These are phyloP conservation scores for Speoplatyrhinus poulsoni DNA, from an alignment of 2,113 vertebrate genomes.

Conservation along the genomic window DNA sequence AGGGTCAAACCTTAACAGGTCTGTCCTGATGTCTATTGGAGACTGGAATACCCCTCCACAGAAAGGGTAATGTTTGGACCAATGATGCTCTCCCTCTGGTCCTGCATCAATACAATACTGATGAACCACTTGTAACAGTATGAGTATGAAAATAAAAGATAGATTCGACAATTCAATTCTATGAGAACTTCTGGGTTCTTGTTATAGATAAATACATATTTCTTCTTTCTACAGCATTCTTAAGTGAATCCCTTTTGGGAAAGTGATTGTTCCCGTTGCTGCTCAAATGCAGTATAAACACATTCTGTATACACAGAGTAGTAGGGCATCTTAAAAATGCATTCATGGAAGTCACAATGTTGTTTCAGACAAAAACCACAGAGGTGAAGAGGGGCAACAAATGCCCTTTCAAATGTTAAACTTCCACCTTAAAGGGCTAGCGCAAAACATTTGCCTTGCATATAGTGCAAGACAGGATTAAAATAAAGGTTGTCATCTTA, in stretches of 20 bases:
- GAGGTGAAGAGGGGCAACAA: not conserved
- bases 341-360: not conserved
- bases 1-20: slow-evolving; percentile 85
- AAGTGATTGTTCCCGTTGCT: not conserved
- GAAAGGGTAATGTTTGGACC: slow-evolving; percentile 83
- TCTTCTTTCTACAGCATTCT: too few species aligned
- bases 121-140: too few species aligned
- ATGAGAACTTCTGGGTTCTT: too few species aligned
- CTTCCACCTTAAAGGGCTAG: slow-evolving; percentile 6
- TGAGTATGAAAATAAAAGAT: not conserved
- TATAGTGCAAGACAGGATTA: slow-evolving; percentile 8
- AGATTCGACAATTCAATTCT: not conserved
- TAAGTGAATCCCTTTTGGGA: too few species aligned
- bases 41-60: slow-evolving; percentile 90
- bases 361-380: not conserved
- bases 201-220: too few species aligned
- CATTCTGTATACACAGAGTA: too few species aligned
- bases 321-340: not conserved
- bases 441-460: not conserved
- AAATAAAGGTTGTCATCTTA: slow-evolving; percentile 9
- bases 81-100: slow-evolving; percentile 81
- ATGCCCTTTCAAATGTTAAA: slow-evolving; percentile 13
- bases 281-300: not conserved
- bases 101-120: slow-evolving; percentile 70
- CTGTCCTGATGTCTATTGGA: slow-evolving; percentile 86